Conservation (phyloP, 2,797 vertebrate species). For the Acanthopagrus latus region DNA sequence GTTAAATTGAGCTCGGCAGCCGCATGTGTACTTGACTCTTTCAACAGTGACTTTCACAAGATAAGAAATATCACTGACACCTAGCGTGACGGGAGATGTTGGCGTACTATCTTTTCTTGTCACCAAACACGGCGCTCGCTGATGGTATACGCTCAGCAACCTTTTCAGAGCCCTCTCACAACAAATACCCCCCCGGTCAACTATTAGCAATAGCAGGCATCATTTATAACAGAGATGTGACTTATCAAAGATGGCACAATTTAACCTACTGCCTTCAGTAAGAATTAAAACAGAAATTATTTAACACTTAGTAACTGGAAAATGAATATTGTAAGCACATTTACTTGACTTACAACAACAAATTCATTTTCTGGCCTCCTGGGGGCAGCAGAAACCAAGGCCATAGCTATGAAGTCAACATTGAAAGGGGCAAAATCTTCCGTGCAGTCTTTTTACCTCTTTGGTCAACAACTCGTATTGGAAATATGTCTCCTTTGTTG, state of each 20-base stretch:
- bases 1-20: conserved; percentile 9
- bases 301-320: neutral
- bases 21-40: conserved; percentile 52
- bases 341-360: neutral
- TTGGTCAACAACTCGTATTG: neutral
- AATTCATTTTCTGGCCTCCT: neutral
- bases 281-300: neutral
- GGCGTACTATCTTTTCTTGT: conserved; percentile 61
- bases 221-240: neutral
- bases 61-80: conserved; percentile 74
- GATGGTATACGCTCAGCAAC: conserved; percentile 52
- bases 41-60: conserved; percentile 68
- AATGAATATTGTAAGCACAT: neutral
- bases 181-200: conserved; percentile 38
- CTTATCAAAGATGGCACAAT: neutral
- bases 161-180: conserved; percentile 50
- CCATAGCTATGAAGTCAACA: neutral
- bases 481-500: neutral
- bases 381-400: neutral
- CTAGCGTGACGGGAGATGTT: conserved; percentile 54
- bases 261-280: neutral
- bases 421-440: no score
- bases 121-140: conserved; percentile 66
- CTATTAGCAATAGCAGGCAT: conserved; percentile 10
- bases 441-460: neutral